Conservation (phyloP, 2,797 vertebrate species). For the Myripristis jacobus region DNA sequence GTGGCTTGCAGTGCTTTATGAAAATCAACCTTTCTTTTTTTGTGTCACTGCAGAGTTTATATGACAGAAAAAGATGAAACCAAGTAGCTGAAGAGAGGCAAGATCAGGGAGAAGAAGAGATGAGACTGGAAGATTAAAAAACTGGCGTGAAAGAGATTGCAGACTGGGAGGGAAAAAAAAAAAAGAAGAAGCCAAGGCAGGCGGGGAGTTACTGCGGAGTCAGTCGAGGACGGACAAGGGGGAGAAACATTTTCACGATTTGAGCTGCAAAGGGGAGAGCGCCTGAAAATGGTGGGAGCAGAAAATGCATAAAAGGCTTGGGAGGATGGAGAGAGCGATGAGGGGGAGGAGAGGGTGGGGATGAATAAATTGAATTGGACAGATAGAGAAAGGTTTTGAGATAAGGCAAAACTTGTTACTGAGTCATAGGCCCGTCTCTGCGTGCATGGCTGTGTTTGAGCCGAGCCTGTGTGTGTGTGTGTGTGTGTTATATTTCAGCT, state of each 20-base stretch:
- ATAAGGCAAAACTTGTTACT: constrained; percentile 56
- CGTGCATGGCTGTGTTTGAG: constrained; percentile 9
- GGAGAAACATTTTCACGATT: constrained; percentile 2
- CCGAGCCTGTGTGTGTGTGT: constrained; percentile 29
- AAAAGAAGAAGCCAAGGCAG: neutral
- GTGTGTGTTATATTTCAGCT: constrained; percentile 12
- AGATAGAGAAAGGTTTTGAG: constrained; percentile 58
- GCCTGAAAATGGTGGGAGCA: constrained; percentile 35
- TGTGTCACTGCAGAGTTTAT: too few relatives aligned
- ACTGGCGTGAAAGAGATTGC: neutral
- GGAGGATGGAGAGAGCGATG: constrained; percentile 49
- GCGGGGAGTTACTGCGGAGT: constrained; percentile 23
- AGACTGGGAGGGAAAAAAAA: too few relatives aligned
- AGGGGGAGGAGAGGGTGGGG: constrained; percentile 28
- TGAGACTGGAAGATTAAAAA: neutral
- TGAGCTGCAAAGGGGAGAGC: constrained; percentile 5
- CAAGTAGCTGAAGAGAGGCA: neutral
- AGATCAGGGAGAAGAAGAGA: neutral
- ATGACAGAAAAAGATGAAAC: neutral
- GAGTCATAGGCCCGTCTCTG: constrained; percentile 36
- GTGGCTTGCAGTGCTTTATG: too few relatives aligned
- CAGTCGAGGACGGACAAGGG: constrained; percentile 36
- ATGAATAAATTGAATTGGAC: constrained; percentile 62
- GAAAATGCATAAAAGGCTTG: constrained; percentile 58
- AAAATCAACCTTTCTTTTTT: neutral